Evolutionary conservation across 1,140 invertebrate genomes (phyloP), one percentile per base, ranked within the genome.

Genomic region (Cataglyphis hispanica): DNA sequence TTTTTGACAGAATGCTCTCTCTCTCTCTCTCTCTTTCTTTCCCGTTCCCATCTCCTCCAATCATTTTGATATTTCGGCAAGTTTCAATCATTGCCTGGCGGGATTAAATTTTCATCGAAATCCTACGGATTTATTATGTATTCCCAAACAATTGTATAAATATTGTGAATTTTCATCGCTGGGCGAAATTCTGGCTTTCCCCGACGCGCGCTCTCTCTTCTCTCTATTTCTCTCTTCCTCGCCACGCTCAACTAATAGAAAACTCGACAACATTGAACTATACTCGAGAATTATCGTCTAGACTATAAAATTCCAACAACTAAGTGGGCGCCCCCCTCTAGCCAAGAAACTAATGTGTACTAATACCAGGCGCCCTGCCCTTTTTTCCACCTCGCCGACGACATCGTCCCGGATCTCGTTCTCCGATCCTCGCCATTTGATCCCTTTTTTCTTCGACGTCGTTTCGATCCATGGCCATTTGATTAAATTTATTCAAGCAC

Each of bases 301-400:
- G 89, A 92, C 93, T 95, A 95, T 93, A 93, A 94, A 94, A 94
- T 94, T 94, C 92, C 94, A 94, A 94, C 93, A 95, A 94, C 93
- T 94, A 94, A 93, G 93, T 92, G 91, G 92, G 93, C 93, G 93
- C 92, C 93, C 90, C 43, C 91, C 92, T 27, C 76, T 92, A 93
- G 92, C 89, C 89, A 90, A 90, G 80, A 92, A 94, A 93, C 92
- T 93, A 94, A 90, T 94, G 93, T 94, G 94, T 94, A 94, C 94
- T 94, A 94, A 94, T 93, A 93, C 93, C 94, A 94, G 94, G 94
- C 94, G 94, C 94, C 94, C 93, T 94, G 93, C 92, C 92, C 93
- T 93, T 50, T 50, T 46, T 50, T 50, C 91, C 92, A 93, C 89
- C 83, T 92, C 64, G 86, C 89, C 91, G 91, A 91, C 86, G 78